Percentiles rank a stretch among this genome's conserved stretches.
These are phyloP conservation scores for Eclectus roratus DNA, from an alignment of 2,113 vertebrate species.

Conservation along the genomic window DNA sequence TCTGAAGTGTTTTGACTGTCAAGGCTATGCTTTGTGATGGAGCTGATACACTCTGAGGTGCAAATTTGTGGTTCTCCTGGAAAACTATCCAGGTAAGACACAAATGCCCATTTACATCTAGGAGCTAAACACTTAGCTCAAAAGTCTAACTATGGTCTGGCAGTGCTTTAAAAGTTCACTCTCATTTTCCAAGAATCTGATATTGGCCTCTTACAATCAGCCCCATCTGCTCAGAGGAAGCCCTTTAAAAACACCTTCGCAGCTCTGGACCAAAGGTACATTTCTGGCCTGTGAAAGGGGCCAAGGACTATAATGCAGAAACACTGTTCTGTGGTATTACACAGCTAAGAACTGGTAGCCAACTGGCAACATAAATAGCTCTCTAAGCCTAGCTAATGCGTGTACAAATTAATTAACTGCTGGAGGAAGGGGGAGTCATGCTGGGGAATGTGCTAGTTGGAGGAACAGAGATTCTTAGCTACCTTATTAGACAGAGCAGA, in stretches of 20 bases:
- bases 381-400: background rate
- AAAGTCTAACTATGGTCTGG: background rate
- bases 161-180: background rate
- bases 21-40: background rate
- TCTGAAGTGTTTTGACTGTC: background rate
- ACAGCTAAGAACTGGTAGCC: background rate
- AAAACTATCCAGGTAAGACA: background rate
- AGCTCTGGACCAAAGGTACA: background rate
- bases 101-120: background rate
- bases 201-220: background rate
- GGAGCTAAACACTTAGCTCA: background rate
- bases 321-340: background rate
- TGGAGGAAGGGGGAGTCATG: background rate
- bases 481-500: background rate
- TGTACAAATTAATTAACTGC: background rate
- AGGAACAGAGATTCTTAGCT: background rate
- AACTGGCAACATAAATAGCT: background rate
- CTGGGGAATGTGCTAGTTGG: background rate
- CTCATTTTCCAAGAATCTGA: background rate
- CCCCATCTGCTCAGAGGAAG: background rate
- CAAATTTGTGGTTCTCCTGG: background rate
- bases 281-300: background rate
- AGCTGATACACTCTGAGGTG: background rate
- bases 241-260: background rate
- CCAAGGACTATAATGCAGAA: background rate